A percentile compares a stretch with the other conserved stretches of the same genome.
Conservation (phyloP, 2,888 invertebrate species). For the Scaeva pyrastri region DNA sequence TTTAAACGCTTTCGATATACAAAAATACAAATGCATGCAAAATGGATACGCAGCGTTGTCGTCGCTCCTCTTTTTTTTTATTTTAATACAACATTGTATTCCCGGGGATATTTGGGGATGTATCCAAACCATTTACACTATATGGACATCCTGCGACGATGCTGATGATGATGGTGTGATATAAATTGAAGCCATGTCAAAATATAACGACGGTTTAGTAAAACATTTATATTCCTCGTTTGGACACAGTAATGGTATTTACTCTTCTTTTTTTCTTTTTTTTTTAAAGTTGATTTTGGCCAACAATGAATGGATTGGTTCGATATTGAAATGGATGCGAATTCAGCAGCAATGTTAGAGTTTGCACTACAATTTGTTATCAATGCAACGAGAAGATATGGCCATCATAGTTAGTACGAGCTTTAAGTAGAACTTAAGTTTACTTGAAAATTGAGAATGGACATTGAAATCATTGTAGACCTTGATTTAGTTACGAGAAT, state of each 20-base stretch:
- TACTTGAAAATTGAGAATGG: not conserved
- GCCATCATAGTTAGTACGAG: not conserved
- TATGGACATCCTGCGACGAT: constrained; percentile 49
- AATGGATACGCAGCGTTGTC: constrained; percentile 38
- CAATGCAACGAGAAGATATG: not conserved
- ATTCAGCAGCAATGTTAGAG: constrained; percentile 9
- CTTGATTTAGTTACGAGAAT: too few relatives aligned
- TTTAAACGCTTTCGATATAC: constrained; percentile 67
- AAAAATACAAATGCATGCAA: constrained; percentile 15
- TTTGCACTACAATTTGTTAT: not conserved
- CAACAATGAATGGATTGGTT: constrained; percentile 17
- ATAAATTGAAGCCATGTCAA: constrained; percentile 75
- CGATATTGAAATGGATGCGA: constrained; percentile 29
- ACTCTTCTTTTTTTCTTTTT: not conserved
- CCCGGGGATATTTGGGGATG: constrained; percentile 52
- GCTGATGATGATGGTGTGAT: constrained; percentile 60
- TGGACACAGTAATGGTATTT: constrained; percentile 47
- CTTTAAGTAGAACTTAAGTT: not conserved
- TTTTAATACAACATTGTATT: not conserved
- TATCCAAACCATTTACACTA: constrained; percentile 63
- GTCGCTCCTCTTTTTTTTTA: not conserved
- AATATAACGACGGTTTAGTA: constrained; percentile 76
- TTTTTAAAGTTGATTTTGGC: not conserved
- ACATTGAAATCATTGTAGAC: not conserved
- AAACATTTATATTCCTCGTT: constrained; percentile 71